Conservation (phyloP, 1,140 invertebrate species). For the Archegozetes longisetosus region DNA sequence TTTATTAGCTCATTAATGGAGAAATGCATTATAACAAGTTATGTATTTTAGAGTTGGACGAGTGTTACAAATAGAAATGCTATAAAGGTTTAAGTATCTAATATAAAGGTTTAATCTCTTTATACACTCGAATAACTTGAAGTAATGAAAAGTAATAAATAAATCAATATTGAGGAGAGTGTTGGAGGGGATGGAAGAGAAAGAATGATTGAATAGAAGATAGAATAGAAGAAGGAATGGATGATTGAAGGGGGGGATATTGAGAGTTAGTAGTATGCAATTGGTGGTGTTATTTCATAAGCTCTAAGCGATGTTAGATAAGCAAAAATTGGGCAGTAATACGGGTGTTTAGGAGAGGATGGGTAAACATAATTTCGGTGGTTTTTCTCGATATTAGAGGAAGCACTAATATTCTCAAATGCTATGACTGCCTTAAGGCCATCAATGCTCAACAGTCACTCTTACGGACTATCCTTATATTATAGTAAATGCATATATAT, state of each 20-base stretch:
- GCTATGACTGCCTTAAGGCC: neutral
- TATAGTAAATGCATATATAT: neutral
- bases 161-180: neutral
- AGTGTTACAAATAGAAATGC: no score
- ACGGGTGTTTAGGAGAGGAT: neutral
- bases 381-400: neutral
- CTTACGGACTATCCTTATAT: neutral
- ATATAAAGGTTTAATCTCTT: neutral
- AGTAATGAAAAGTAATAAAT: neutral
- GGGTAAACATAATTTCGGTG: neutral
- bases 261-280: no score
- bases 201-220: neutral
- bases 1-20: neutral
- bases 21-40: no score
- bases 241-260: no score
- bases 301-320: neutral
- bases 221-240: no score
- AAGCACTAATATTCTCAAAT: neutral
- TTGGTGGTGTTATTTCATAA: neutral
- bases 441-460: neutral
- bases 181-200: neutral
- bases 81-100: neutral
- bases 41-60: no score
- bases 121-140: neutral
- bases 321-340: neutral